phyloP scores from a whole-genome alignment of 2,113 vertebrate genomes.

The Antechinus stuartii region DNA sequence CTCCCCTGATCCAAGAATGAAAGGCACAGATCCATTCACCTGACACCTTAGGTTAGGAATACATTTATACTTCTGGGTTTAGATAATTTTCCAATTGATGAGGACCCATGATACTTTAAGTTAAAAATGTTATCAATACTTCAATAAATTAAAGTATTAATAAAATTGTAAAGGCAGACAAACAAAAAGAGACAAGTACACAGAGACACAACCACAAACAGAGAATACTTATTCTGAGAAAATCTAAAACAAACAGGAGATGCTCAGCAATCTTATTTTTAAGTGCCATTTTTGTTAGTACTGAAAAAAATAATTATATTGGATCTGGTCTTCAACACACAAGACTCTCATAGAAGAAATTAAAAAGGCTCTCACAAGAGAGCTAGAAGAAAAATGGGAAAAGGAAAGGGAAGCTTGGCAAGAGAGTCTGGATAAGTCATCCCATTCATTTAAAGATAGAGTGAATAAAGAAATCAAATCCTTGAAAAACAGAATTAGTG shows the following conservation, averaged over 20 bases:
- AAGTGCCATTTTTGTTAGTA: background rate
- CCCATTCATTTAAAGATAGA: too few species aligned
- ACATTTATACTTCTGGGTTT: background rate
- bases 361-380: too few species aligned
- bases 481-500: too few species aligned
- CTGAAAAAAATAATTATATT: background rate
- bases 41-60: background rate
- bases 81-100: background rate
- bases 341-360: too few species aligned
- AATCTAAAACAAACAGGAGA: background rate
- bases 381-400: too few species aligned
- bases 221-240: slow-evolving; percentile 10
- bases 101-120: background rate
- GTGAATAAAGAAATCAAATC: too few species aligned
- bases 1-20: background rate
- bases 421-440: too few species aligned
- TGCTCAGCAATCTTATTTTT: background rate
- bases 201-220: background rate
- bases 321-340: too few species aligned
- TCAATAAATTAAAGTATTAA: background rate
- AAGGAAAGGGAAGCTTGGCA: too few species aligned
- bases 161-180: background rate
- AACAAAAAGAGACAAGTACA: background rate
- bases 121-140: slow-evolving; percentile 12
- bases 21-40: background rate